Conservation (phyloP, 2,113 vertebrate genomes). For the Acrocephalus kingi region DNA sequence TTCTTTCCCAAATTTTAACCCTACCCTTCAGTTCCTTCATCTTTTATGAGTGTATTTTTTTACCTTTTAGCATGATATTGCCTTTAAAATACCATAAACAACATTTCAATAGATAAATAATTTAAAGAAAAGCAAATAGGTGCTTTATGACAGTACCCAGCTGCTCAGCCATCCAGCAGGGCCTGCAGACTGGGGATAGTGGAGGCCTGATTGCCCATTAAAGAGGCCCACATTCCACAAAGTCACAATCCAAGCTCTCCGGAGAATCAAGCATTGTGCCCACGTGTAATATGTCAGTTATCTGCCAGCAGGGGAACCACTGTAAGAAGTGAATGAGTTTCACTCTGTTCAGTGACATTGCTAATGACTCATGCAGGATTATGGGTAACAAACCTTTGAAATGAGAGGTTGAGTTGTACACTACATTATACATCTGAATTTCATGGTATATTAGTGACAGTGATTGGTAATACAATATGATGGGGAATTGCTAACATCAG, state of each 20-base stretch:
- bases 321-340: constrained; percentile 26
- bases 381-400: constrained; percentile 57
- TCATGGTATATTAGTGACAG: constrained; percentile 65
- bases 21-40: neutral
- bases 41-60: neutral
- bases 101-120: neutral
- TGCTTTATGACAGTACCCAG: neutral
- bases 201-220: neutral
- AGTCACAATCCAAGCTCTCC: neutral
- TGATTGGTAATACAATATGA: constrained; percentile 52
- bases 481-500: constrained; percentile 41
- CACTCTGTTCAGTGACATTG: constrained; percentile 41
- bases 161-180: neutral
- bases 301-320: constrained; percentile 22
- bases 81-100: neutral
- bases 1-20: neutral
- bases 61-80: neutral
- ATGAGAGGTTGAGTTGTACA: constrained; percentile 40
- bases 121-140: neutral
- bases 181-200: neutral
- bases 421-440: constrained; percentile 57
- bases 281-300: neutral
- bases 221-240: neutral
- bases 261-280: constrained; percentile 16
- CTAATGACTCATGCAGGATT: constrained; percentile 65